Evolutionary conservation across 2,797 vertebrate species (phyloP), one percentile per base, ranked within the genome.

Genomic region (Gambelia wislizenii): DNA sequence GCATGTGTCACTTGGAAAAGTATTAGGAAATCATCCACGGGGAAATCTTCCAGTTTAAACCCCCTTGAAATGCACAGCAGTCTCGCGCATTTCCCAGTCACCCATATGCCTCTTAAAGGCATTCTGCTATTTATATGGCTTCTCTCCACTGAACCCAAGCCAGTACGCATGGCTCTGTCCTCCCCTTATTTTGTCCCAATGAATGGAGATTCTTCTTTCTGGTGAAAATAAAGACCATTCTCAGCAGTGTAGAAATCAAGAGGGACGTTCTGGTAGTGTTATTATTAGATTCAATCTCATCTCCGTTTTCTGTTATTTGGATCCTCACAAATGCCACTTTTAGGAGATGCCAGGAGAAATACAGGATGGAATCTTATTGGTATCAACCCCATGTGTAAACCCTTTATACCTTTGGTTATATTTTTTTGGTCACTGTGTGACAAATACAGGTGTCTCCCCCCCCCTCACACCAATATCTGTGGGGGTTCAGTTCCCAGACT

Each of bases 1-100:
- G 92, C 92, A 88, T 25, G 88, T 94, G 96, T 96, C 95, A 96
- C 84, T 94, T 94, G 92, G 90, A 93, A 95, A 93, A 93, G 92
- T 91, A 89, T 95, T 76, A 91, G 94, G 92, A 94, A 61, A 47
- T 33, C 59, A 61, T 27, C 79, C 9, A 42, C 20, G 61, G 3
- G 79, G 36, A 59, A 59, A 59, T 22, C 20, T 27, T 75, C 39
- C 42, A 44, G 39, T 7, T 10, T 27, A 77, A 33, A 77, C 8
- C 44, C 42, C 75, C 25, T 49, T 77, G 44, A 6, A 54, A 56
- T 36, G 16, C 52, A 54, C 36, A 6, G 49, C 13, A 6, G 52
- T 56, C 30, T 56, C 16, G 16, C 39, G 33, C 33, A 36, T 25
- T 39, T 79, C 49, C 33, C 49, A 36, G 27, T 20, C 7, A 54